Conservation (phyloP, 2,113 vertebrate genomes). For the Marcusenius ussheri region DNA sequence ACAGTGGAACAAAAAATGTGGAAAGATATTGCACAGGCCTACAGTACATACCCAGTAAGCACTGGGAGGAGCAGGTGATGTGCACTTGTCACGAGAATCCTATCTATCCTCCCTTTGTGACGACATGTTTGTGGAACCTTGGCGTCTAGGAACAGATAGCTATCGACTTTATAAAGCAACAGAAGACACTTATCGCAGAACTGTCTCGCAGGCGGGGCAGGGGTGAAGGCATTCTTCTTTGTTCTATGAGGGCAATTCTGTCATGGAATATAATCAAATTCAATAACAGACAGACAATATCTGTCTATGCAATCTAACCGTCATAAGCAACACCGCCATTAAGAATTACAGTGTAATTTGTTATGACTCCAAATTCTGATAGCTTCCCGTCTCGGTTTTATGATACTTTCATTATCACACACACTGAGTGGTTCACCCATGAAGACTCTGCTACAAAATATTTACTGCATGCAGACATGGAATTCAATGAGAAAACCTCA, state of each 20-base stretch:
- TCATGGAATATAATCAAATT: constrained; percentile 9
- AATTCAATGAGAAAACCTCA: background rate
- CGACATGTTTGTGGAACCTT: background rate
- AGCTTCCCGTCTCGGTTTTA: background rate
- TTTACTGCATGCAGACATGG: background rate
- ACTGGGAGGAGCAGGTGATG: background rate
- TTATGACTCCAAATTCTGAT: background rate
- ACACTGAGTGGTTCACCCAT: background rate
- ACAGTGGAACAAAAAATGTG: background rate
- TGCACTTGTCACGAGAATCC: background rate
- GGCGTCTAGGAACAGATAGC: constrained; percentile 9
- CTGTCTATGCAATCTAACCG: background rate
- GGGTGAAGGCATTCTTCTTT: background rate
- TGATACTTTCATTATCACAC: background rate
- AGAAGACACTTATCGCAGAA: constrained; percentile 2
- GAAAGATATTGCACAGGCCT: background rate
- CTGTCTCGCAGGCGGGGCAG: background rate
- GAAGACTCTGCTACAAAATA: background rate
- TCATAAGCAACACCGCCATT: background rate
- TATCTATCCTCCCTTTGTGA: background rate
- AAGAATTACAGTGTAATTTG: constrained; percentile 1
- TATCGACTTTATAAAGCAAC: background rate
- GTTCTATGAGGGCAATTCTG: background rate
- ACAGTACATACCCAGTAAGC: background rate
- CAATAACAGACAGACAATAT: constrained; percentile 5